A percentile compares a stretch with the other conserved stretches of the same genome.
Conservation (phyloP, 2,888 invertebrate genomes). For the Polydrusus pterygomalis region DNA sequence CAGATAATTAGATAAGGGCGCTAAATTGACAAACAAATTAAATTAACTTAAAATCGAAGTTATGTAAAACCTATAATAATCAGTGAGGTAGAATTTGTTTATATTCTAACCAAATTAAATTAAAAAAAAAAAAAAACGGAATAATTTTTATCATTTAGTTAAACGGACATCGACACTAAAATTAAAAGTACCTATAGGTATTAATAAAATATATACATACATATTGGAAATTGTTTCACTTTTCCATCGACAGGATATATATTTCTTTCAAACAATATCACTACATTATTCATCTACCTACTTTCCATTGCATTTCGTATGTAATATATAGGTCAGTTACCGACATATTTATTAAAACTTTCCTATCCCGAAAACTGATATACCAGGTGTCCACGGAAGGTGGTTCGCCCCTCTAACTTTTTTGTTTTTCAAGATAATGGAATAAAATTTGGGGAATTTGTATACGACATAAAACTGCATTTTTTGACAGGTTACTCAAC, state of each 20-base stretch:
- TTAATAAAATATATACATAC: constrained; percentile 65
- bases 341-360: not conserved
- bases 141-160: constrained; percentile 45
- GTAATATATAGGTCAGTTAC: constrained; percentile 32
- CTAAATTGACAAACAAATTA: constrained; percentile 63
- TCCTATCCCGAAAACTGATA: no score
- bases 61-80: constrained; percentile 61
- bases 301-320: constrained; percentile 60
- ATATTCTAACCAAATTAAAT: constrained; percentile 63
- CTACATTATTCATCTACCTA: constrained; percentile 67
- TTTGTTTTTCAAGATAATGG: no score
- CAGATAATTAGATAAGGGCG: constrained; percentile 61
- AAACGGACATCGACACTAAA: constrained; percentile 48
- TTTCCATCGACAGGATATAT: constrained; percentile 56
- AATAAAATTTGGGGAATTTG: no score
- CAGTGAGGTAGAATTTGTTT: constrained; percentile 71
- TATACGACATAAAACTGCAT: no score
- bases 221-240: constrained; percentile 69
- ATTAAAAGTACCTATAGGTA: constrained; percentile 60
- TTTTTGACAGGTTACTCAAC: no score
- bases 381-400: no score
- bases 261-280: constrained; percentile 62
- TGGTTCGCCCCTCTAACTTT: no score
- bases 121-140: constrained; percentile 53
- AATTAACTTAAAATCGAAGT: constrained; percentile 59